Evolutionary conservation across 2,797 vertebrate genomes (phyloP).

Genomic region (Vespertilio murinus): DNA sequence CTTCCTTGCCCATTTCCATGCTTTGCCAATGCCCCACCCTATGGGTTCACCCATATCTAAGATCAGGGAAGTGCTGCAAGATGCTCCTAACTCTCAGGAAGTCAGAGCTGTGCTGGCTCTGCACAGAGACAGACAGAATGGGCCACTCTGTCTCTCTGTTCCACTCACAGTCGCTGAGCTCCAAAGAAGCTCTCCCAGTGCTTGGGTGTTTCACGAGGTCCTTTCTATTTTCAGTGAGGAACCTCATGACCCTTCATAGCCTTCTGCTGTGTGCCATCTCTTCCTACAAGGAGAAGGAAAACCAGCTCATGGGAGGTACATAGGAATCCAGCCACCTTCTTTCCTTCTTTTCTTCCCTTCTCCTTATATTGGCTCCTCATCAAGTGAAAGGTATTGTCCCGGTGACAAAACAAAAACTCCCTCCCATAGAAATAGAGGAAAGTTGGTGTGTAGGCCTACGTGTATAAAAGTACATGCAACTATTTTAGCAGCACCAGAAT

Average conservation of each 20-base stretch:
- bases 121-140: neutral
- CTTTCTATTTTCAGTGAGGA: neutral
- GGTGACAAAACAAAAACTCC: neutral
- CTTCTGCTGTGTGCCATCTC: neutral
- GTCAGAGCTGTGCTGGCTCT: neutral
- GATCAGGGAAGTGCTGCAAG: neutral
- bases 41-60: neutral
- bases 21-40: neutral
- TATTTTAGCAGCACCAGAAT: neutral
- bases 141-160: neutral
- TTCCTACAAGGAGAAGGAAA: neutral
- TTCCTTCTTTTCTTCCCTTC: neutral
- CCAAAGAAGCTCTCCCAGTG: neutral
- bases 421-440: neutral
- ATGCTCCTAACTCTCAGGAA: neutral
- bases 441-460: neutral
- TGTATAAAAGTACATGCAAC: neutral
- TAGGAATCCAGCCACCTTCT: neutral
- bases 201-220: accelerated
- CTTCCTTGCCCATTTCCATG: neutral
- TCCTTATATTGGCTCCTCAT: neutral
- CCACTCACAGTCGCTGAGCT: neutral
- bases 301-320: no score
- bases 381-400: neutral
- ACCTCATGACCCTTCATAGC: neutral